Percentiles rank a stretch among this genome's conserved stretches.
phyloP scores from a whole-genome alignment of 2,888 invertebrate genomes.

The Sipha maydis region DNA sequence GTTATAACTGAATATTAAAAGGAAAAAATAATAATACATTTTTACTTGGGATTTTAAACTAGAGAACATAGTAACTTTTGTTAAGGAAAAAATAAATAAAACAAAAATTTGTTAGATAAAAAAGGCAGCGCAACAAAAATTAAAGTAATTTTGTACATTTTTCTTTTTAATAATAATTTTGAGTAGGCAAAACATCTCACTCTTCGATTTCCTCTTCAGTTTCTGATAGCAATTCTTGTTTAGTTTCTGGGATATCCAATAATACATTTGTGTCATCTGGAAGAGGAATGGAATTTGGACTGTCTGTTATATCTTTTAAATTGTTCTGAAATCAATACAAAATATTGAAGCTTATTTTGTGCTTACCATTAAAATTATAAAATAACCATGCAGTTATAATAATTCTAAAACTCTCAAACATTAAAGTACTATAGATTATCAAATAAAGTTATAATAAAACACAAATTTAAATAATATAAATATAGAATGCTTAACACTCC shows the following conservation, averaged over 20 bases:
- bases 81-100: constrained; percentile 33
- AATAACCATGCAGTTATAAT: not conserved
- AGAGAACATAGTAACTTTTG: constrained; percentile 43
- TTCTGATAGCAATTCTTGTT: constrained; percentile 49
- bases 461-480: too few species aligned
- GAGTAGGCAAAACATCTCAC: constrained; percentile 43
- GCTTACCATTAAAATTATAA: not conserved
- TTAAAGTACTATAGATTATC: too few species aligned
- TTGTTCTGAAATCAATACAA: constrained; percentile 38
- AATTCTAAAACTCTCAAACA: not conserved
- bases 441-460: too few species aligned
- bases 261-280: constrained; percentile 53
- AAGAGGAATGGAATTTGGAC: constrained; percentile 51
- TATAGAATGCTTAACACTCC: too few species aligned
- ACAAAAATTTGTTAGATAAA: constrained; percentile 47
- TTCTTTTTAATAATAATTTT: constrained; percentile 3
- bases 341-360: not conserved
- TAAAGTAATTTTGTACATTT: constrained; percentile 54
- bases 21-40: constrained; percentile 4
- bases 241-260: constrained; percentile 50
- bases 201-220: constrained; percentile 57
- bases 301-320: constrained; percentile 30
- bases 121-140: constrained; percentile 11
- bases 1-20: not conserved
- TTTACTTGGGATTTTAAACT: constrained; percentile 19